Evolutionary conservation across 1,140 invertebrate genomes (phyloP).

Genomic region (Orchesella cincta): DNA sequence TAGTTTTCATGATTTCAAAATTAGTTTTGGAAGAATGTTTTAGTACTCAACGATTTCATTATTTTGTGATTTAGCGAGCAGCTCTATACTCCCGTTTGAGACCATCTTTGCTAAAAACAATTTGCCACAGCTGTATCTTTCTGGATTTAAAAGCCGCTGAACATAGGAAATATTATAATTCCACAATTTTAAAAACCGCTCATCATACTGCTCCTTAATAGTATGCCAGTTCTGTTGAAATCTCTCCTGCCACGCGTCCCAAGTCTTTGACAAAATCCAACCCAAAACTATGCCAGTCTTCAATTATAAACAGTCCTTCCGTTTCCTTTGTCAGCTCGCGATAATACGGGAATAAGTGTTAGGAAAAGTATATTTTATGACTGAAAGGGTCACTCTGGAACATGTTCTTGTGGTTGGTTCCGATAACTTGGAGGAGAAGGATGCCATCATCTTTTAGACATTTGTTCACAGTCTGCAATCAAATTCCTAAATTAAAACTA

Average conservation of each 20-base stretch:
- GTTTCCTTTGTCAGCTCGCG: background rate
- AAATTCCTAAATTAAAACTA: background rate
- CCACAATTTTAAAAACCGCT: constrained; percentile 22
- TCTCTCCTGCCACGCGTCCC: constrained; percentile 21
- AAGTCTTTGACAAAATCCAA: constrained; percentile 16
- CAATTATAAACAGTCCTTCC: constrained; percentile 15
- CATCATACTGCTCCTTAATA: constrained; percentile 13
- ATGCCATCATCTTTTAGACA: constrained; percentile 26
- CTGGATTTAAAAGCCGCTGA: constrained; percentile 8
- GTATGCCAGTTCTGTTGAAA: background rate
- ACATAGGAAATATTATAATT: constrained; percentile 23
- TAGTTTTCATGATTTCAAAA: no score
- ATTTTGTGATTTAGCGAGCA: no score
- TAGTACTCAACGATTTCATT: no score
- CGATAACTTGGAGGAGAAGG: constrained; percentile 28
- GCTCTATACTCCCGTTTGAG: background rate
- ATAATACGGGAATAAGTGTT: constrained; percentile 10
- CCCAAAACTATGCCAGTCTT: constrained; percentile 32
- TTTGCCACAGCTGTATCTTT: constrained; percentile 28
- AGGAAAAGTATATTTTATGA: constrained; percentile 28
- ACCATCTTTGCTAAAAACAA: constrained; percentile 28
- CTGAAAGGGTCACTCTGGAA: background rate
- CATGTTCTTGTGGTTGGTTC: background rate
- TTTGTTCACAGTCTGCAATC: background rate
- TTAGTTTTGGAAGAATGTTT: no score